Conservation (phyloP, 2,113 vertebrate species). For the Lepisosteus osseus region DNA sequence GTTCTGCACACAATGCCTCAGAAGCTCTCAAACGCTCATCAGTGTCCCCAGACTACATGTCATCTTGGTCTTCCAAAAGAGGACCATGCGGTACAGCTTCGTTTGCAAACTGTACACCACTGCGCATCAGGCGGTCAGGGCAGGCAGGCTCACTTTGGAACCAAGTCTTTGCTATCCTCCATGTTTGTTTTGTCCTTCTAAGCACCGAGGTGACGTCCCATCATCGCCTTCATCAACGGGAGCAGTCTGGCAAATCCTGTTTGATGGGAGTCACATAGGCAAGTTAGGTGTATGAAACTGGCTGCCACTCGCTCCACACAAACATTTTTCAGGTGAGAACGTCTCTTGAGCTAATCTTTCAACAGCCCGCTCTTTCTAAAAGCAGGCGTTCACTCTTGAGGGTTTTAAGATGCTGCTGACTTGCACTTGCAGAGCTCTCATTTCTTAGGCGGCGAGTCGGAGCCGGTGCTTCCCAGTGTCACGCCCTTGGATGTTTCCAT, state of each 20-base stretch:
- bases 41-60: slow-evolving; percentile 72
- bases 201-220: slow-evolving; percentile 72
- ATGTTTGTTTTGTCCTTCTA: slow-evolving; percentile 55
- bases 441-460: slow-evolving; percentile 55
- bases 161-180: slow-evolving; percentile 80
- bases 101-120: slow-evolving; percentile 61
- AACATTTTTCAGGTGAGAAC: slow-evolving; percentile 56
- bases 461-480: slow-evolving; percentile 58
- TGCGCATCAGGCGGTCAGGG: slow-evolving; percentile 48
- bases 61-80: slow-evolving; percentile 78
- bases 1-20: slow-evolving; percentile 79
- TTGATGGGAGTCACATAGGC: slow-evolving; percentile 47
- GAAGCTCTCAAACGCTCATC: slow-evolving; percentile 86
- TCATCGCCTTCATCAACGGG: slow-evolving; percentile 71
- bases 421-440: slow-evolving; percentile 40
- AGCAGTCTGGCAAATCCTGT: slow-evolving; percentile 39
- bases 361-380: slow-evolving; percentile 10
- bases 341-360: neutral
- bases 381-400: slow-evolving; percentile 43
- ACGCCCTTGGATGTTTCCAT: slow-evolving; percentile 66
- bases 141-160: slow-evolving; percentile 78
- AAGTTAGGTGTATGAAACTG: slow-evolving; percentile 60
- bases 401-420: slow-evolving; percentile 45
- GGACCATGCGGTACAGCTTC: slow-evolving; percentile 64
- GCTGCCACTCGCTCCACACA: slow-evolving; percentile 63